Conservation (phyloP, 2,888 invertebrate genomes). For the Allolobophora icterica region DNA sequence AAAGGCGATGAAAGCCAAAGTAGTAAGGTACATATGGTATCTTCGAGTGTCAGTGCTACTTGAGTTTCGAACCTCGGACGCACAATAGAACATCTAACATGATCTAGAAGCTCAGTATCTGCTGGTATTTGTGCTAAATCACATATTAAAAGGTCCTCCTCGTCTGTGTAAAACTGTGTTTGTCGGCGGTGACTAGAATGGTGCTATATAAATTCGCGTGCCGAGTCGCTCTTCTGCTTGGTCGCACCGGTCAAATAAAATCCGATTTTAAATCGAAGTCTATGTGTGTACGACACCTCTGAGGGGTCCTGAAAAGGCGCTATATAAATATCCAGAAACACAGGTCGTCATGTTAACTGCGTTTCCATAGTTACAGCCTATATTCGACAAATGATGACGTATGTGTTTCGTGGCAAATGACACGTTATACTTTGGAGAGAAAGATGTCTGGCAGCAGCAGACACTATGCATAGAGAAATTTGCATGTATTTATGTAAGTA, state of each 20-base stretch:
- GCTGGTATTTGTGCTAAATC: background rate
- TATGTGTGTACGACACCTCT: background rate
- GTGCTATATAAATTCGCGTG: background rate
- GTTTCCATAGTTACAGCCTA: background rate
- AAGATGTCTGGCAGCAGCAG: background rate
- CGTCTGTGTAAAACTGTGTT: background rate
- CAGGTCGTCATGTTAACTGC: background rate
- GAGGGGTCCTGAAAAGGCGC: background rate
- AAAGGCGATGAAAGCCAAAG: background rate
- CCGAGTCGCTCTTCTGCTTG: background rate
- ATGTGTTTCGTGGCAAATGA: background rate
- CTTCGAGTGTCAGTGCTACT: background rate
- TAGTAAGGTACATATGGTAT: background rate
- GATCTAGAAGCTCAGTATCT: background rate
- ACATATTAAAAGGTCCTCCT: background rate
- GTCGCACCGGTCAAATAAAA: background rate
- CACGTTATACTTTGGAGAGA: background rate
- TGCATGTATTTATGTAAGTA: background rate
- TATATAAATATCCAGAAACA: slow-evolving; percentile 11
- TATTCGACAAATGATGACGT: background rate
- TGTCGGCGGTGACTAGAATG: background rate
- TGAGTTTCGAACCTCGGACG: background rate
- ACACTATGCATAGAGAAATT: background rate
- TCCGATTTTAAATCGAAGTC: background rate
- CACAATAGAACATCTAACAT: background rate